Evolutionary conservation across 2,113 vertebrate genomes (phyloP).

Genomic region (Pyxicephalus adspersus): DNA sequence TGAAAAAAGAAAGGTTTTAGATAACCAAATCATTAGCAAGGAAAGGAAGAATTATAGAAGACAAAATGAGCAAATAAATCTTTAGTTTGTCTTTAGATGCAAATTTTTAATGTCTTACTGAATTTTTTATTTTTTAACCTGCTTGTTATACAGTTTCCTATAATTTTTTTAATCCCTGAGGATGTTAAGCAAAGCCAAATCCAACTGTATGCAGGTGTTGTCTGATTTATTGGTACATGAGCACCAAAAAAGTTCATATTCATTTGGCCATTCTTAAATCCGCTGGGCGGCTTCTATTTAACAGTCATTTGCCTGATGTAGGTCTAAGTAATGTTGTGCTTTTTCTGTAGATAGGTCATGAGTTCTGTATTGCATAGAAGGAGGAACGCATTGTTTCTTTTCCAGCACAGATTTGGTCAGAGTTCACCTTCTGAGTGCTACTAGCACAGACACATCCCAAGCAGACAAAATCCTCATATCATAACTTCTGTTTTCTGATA

Average conservation of each 20-base stretch:
- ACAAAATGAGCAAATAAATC: too few relatives aligned
- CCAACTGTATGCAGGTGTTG: background rate
- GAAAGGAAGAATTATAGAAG: too few relatives aligned
- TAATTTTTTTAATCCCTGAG: too few relatives aligned
- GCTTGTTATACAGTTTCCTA: too few relatives aligned
- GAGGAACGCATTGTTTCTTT: constrained; percentile 11
- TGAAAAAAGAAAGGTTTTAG: too few relatives aligned
- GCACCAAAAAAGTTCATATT: constrained; percentile 20
- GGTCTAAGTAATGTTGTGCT: constrained; percentile 40
- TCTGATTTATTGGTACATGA: constrained; percentile 1
- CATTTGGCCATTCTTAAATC: constrained; percentile 44
- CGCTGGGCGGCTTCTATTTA: constrained; percentile 37
- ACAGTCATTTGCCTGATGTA: constrained; percentile 42
- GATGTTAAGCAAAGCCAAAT: background rate
- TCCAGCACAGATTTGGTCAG: constrained; percentile 13
- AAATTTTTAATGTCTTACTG: too few relatives aligned
- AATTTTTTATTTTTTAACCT: too few relatives aligned
- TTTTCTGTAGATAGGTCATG: constrained; percentile 27
- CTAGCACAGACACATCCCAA: background rate
- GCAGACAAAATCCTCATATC: background rate
- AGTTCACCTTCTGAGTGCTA: constrained; percentile 3
- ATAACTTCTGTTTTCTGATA: background rate
- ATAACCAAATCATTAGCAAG: too few relatives aligned
- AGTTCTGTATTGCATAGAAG: background rate
- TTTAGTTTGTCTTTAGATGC: too few relatives aligned